Percentiles rank a stretch among this genome's conserved stretches.
These are phyloP conservation scores for Acanthaster planci DNA, from an alignment of 35 echinoderm and acorn worm species.

Conservation along the genomic window DNA sequence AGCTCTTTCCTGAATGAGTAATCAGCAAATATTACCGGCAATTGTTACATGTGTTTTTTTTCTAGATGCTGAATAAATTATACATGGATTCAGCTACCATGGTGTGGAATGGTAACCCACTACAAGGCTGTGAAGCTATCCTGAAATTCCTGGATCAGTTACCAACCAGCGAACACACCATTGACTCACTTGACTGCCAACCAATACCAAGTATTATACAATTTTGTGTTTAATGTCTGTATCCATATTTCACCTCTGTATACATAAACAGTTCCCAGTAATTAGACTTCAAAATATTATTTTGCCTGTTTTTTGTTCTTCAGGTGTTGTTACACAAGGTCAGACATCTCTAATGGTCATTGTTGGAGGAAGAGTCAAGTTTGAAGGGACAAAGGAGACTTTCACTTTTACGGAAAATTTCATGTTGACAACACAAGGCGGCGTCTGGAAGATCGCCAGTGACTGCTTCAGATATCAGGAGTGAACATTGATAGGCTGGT, in stretches of 20 bases:
- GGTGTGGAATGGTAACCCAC: conserved; percentile 83
- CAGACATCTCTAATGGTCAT: conserved; percentile 84
- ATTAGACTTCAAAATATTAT: not conserved
- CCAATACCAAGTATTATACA: conserved; percentile 72
- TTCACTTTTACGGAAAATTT: conserved; percentile 84
- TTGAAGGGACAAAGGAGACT: conserved; percentile 74
- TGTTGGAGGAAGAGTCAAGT: conserved; percentile 72
- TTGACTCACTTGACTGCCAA: conserved; percentile 87
- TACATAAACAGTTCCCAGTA: not conserved
- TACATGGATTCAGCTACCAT: conserved; percentile 85
- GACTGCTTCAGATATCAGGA: conserved; percentile 92
- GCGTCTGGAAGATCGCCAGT: conserved; percentile 84
- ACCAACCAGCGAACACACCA: conserved; percentile 60
- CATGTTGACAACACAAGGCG: conserved; percentile 63
- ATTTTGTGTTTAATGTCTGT: not conserved
- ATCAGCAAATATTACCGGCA: no score
- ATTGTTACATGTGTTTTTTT: no score
- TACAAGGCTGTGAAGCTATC: conserved; percentile 55
- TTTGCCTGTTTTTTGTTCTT: conserved; percentile 15
- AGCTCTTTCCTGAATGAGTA: no score
- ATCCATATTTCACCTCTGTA: not conserved
- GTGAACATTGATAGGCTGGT: conserved; percentile 28
- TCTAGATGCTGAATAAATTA: conserved; percentile 61
- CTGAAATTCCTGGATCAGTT: conserved; percentile 81
- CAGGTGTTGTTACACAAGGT: conserved; percentile 74